Percentiles rank a stretch among this genome's conserved stretches.
These are phyloP conservation scores for Gari tellinella DNA, from an alignment of 2,888 invertebrate species.

Conservation along the genomic window DNA sequence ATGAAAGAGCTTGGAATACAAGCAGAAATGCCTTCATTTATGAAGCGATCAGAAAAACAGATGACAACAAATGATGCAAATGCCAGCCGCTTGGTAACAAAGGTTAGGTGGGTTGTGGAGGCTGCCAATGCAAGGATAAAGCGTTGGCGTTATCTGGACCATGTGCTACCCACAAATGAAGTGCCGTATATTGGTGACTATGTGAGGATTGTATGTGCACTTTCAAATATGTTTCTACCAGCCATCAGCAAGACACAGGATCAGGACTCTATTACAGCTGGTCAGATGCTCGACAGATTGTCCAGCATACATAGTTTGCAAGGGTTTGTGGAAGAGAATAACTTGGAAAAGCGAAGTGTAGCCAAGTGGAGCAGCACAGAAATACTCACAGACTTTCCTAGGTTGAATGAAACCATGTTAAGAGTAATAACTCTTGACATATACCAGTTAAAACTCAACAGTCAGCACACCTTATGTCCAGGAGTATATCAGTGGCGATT, in stretches of 20 bases:
- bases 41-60: no score
- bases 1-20: no score
- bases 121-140: constrained; percentile 49
- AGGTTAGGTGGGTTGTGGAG: constrained; percentile 50
- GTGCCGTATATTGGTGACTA: constrained; percentile 47
- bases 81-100: no score
- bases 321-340: constrained; percentile 19
- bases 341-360: constrained; percentile 9
- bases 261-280: constrained; percentile 4
- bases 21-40: no score
- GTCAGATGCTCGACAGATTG: constrained; percentile 7
- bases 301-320: constrained; percentile 4
- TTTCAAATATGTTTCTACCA: constrained; percentile 30
- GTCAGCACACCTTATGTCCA: constrained; percentile 37
- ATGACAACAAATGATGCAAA: no score
- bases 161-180: constrained; percentile 37
- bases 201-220: constrained; percentile 44
- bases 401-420: constrained; percentile 25
- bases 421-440: no score
- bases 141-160: constrained; percentile 34
- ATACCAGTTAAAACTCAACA: constrained; percentile 39
- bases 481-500: constrained; percentile 30
- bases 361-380: not conserved
- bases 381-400: constrained; percentile 31
- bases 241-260: not conserved